Conservation (phyloP, 2,888 invertebrate genomes). For the Ligdia adustata region DNA sequence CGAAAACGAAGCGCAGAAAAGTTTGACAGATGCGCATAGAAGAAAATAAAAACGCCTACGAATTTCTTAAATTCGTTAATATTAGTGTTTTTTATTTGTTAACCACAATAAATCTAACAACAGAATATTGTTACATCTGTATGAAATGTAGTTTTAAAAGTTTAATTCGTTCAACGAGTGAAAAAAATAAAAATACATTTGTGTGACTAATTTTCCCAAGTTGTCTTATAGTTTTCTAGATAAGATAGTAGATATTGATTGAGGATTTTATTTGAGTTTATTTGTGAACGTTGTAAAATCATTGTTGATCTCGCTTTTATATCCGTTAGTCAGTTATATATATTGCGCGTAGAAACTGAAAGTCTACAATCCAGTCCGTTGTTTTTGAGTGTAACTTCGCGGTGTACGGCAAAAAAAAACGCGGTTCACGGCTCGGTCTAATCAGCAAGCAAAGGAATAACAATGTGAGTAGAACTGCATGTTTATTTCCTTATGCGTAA, state of each 20-base stretch:
- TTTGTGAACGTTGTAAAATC: constrained; percentile 9
- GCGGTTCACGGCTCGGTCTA: constrained; percentile 20
- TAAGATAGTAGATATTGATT: constrained; percentile 50
- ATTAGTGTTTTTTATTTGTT: not conserved
- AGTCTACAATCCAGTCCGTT: constrained; percentile 14
- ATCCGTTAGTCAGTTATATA: not conserved
- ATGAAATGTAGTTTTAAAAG: constrained; percentile 6
- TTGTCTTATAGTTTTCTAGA: constrained; percentile 30
- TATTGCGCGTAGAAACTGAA: not conserved
- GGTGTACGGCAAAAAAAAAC: constrained; percentile 30
- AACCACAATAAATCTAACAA: not conserved
- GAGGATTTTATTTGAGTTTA: constrained; percentile 36
- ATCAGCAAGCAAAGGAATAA: constrained; percentile 9
- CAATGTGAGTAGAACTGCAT: constrained; percentile 30
- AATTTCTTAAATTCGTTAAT: constrained; percentile 7
- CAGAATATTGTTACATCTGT: not conserved
- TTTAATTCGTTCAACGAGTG: constrained; percentile 1
- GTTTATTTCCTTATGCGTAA: constrained; percentile 9
- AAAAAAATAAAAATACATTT: constrained; percentile 13
- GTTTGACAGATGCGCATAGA: constrained; percentile 60
- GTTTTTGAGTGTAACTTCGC: constrained; percentile 35
- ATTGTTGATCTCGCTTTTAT: not conserved
- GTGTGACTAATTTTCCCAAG: constrained; percentile 30
- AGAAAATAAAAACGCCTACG: constrained; percentile 48
- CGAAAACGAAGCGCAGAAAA: constrained; percentile 44